Base-by-base conservation (phyloP, 2,113 vertebrate genomes). In the Sinocyclocheilus maitianheensis region DNA sequence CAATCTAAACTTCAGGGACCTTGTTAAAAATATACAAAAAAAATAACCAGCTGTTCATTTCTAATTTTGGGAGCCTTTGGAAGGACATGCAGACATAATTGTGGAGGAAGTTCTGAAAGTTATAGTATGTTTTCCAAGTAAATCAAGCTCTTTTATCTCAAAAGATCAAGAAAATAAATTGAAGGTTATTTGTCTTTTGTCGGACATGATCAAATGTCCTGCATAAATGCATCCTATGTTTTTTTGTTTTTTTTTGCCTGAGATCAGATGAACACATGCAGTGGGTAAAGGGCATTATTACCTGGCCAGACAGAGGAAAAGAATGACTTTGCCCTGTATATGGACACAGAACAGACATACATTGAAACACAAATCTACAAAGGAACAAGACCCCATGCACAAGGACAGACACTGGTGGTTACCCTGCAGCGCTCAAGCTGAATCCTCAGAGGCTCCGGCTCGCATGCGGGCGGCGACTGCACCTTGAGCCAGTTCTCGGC, bases 401-500 rank as follows among this genome's bases (percentile, higher is more conserved):
- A 12, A 13, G 51, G 58, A 81, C 79, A 86, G 74, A 69, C 85
- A 77, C 14, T 10, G 65, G 65, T 24, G 85, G 95, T 96, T 92
- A 99, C 98, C 97, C 95, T 96, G 94, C 97, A 99, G 81, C 97
- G 95, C 87, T 97, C 97, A 90, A 99, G 91, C 84, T 98, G 98
- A 16, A 94, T 87, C 96, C 95, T 96, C 85, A 98, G 92, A 26
- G 94, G 93, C 55, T 96, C 93, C 80, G 96, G 91, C 84, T 99
- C 97, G 40, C 94, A 92, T 40, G 94, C 92, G n/a, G 95, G 93
- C n/a, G 95, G 91, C 5, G 93, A 95, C 90, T 98, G 97, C 91
- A 95, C 94, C 93, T 97, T 99, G 87, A 98, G 94, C 98, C 97
- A 99, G 96, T 96, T 97, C 92, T 99, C 98, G 60, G 97, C 96